These are phyloP conservation scores for Oreohelix idahoensis DNA, from an alignment of 1,140 invertebrate genomes.

Conservation along the genomic window DNA sequence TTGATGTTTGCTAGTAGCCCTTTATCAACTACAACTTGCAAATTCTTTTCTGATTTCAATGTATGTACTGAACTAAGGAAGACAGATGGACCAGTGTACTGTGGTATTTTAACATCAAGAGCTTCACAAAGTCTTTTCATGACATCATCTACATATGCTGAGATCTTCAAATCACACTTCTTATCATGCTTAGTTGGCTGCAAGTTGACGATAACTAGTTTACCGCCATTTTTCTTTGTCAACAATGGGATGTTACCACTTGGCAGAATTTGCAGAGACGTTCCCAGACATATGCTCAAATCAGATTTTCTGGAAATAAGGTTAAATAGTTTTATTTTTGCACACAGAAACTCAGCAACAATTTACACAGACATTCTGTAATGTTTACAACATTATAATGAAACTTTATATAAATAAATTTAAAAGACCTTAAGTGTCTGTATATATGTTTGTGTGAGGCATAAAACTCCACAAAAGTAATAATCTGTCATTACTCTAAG, in stretches of 20 bases:
- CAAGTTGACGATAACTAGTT: constrained; percentile 95
- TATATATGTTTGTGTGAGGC: too few species aligned
- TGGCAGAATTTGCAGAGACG: constrained; percentile 96
- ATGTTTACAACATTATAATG: too few species aligned
- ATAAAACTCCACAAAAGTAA: too few species aligned
- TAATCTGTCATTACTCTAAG: too few species aligned
- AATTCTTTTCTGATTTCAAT: constrained; percentile 42
- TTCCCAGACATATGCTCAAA: constrained; percentile 93
- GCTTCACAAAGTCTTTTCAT: constrained; percentile 79
- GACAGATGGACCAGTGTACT: constrained; percentile 50
- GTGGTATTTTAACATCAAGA: constrained; percentile 58
- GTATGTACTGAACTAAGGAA: constrained; percentile 59
- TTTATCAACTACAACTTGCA: constrained; percentile 48
- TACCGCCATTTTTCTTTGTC: constrained; percentile 89
- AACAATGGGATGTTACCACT: constrained; percentile 94
- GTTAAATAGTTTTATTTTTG: not conserved
- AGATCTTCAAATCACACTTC: constrained; percentile 90
- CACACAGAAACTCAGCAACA: too few species aligned
- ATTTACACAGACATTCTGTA: too few species aligned
- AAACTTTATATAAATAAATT: too few species aligned
- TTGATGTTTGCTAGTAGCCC: constrained; percentile 19
- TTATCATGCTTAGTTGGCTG: constrained; percentile 98
- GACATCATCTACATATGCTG: constrained; percentile 90
- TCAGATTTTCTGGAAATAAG: constrained; percentile 82
- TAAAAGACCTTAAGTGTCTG: too few species aligned